phyloP scores from a whole-genome alignment of 2,113 vertebrate genomes.

The Platysternon megacephalum region DNA sequence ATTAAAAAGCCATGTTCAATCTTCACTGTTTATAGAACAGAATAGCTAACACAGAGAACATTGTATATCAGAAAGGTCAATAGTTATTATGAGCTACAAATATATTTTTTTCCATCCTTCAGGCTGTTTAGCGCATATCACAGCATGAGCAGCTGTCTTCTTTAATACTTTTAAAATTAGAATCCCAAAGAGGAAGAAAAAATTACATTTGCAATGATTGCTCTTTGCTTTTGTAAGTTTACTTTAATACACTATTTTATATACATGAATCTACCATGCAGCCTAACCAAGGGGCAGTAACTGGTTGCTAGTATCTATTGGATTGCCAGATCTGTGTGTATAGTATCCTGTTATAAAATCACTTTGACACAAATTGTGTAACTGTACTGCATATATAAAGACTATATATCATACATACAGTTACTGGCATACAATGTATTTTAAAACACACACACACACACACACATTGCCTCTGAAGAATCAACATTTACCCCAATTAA shows the following conservation, averaged over 20 bases:
- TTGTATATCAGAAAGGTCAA: constrained; percentile 89
- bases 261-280: constrained; percentile 78
- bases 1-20: constrained; percentile 91
- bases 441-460: neutral
- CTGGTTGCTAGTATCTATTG: constrained; percentile 46
- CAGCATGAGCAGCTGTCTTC: constrained; percentile 87
- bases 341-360: constrained; percentile 64
- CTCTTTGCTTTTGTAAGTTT: constrained; percentile 87
- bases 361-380: constrained; percentile 58
- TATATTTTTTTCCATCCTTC: constrained; percentile 88
- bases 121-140: constrained; percentile 87
- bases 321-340: constrained; percentile 65
- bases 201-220: constrained; percentile 86
- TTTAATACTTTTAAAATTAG: constrained; percentile 90
- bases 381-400: constrained; percentile 62
- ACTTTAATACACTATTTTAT: constrained; percentile 87
- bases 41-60: constrained; percentile 87
- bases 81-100: constrained; percentile 90
- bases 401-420: constrained; percentile 2
- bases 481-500: neutral
- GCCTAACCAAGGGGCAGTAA: constrained; percentile 70
- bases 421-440: constrained; percentile 21
- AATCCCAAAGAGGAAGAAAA: constrained; percentile 86
- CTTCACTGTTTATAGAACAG: constrained; percentile 87
- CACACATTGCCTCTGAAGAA: neutral